phyloP scores from a whole-genome alignment of 2,797 vertebrate species.

The Pseudotriccus pelzelni region DNA sequence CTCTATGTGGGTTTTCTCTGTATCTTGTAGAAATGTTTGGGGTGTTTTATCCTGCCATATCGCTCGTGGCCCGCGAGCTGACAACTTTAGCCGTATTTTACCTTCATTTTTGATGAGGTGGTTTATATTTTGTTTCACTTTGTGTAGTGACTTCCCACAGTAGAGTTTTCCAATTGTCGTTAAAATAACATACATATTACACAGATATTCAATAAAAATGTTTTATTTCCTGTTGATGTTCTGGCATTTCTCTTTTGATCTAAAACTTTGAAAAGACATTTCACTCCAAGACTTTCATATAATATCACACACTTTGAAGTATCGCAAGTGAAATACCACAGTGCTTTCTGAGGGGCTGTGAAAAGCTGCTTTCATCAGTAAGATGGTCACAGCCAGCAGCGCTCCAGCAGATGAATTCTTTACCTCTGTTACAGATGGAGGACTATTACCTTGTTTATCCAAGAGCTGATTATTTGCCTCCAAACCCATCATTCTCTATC shows the following conservation, averaged over 20 bases:
- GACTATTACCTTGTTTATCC: background rate
- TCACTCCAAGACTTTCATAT: background rate
- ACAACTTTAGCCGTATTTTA: conserved; percentile 95
- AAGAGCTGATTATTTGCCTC: background rate
- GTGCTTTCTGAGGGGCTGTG: background rate
- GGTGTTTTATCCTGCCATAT: conserved; percentile 97
- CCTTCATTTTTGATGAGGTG: conserved; percentile 98
- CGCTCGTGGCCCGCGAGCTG: conserved; percentile 86
- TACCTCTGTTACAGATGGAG: background rate
- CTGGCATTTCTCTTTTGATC: conserved; percentile 40
- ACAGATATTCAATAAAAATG: conserved; percentile 99
- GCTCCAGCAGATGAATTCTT: background rate
- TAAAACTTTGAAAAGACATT: background rate
- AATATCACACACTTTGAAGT: background rate
- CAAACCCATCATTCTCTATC: background rate
- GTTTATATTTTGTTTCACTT: conserved; percentile 98
- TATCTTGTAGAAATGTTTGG: conserved; percentile 96
- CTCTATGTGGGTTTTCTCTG: conserved; percentile 97
- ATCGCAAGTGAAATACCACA: background rate
- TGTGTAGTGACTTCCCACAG: conserved; percentile 98
- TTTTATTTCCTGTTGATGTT: conserved; percentile 99
- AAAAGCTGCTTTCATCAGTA: background rate
- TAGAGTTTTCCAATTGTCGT: conserved; percentile 99
- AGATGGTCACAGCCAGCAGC: background rate
- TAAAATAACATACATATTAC: conserved; percentile 98